phyloP scores from a whole-genome alignment of 2,888 invertebrate genomes.

The Mythimna loreyi region DNA sequence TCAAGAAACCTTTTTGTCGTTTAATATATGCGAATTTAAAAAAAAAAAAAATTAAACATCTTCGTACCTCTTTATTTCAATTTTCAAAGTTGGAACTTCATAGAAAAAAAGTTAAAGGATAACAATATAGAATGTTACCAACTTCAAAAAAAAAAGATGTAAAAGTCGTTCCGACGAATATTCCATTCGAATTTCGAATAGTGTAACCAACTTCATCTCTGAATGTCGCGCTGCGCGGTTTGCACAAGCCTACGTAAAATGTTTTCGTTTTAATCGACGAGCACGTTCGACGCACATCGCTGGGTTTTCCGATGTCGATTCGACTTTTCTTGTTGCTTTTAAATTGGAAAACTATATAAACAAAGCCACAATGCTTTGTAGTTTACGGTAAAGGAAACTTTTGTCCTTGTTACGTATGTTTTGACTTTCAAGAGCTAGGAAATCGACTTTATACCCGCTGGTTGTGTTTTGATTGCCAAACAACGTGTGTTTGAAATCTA shows the following conservation, averaged over 20 bases:
- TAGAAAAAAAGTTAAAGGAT: not conserved
- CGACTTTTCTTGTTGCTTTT: conserved; percentile 32
- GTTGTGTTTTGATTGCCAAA: not conserved
- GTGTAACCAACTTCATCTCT: conserved; percentile 50
- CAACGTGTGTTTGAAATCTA: not conserved
- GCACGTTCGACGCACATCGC: conserved; percentile 27
- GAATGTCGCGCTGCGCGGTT: conserved; percentile 40
- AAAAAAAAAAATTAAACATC: too few relatives aligned
- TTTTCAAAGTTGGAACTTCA: not conserved
- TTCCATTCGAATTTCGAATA: conserved; percentile 40
- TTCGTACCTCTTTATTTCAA: not conserved
- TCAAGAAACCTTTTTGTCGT: too few relatives aligned
- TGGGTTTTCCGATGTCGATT: conserved; percentile 32
- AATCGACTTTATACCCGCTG: not conserved
- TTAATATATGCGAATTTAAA: not conserved
- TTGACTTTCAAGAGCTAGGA: not conserved
- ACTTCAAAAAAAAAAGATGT: conserved; percentile 29
- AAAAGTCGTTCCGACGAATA: conserved; percentile 19
- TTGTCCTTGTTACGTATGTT: not conserved
- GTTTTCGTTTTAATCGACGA: conserved; percentile 57
- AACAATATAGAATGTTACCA: conserved; percentile 35
- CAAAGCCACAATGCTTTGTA: not conserved
- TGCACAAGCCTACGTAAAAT: conserved; percentile 44
- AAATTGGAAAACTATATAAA: conserved; percentile 28
- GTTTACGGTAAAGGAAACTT: not conserved